Percentiles rank a stretch among this genome's conserved stretches.
Conservation (phyloP, 2,113 vertebrate genomes). For the Syrmaticus mikado region DNA sequence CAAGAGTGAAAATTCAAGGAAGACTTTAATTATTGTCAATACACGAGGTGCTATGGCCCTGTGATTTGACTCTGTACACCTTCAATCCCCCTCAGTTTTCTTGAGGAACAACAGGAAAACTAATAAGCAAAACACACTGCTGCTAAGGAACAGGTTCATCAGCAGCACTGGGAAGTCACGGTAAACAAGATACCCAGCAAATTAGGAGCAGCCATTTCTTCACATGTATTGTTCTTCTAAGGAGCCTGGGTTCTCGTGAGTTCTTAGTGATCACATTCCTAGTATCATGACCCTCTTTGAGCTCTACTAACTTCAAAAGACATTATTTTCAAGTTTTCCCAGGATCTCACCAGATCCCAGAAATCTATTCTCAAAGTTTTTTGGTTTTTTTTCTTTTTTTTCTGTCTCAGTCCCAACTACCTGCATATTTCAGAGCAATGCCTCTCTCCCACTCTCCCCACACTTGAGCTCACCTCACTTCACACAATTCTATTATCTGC, state of each 20-base stretch:
- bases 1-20: neutral
- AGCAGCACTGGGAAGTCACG: neutral
- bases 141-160: constrained; percentile 7
- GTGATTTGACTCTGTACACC: neutral
- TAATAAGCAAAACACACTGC: neutral
- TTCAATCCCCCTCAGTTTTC: neutral
- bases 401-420: neutral
- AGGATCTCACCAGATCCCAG: neutral
- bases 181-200: neutral
- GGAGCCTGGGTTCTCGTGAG: neutral
- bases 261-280: neutral
- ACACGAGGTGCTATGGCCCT: neutral
- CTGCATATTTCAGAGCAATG: neutral
- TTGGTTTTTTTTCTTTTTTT: neutral
- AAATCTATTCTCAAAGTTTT: neutral
- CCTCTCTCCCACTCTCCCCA: accelerated
- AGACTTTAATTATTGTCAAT: neutral
- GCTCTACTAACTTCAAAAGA: neutral
- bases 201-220: neutral
- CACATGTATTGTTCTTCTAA: neutral
- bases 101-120: neutral
- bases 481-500: neutral
- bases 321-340: neutral
- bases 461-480: neutral
- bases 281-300: neutral